Conservation (phyloP, 2,888 invertebrate genomes). For the Arctia plantaginis region DNA sequence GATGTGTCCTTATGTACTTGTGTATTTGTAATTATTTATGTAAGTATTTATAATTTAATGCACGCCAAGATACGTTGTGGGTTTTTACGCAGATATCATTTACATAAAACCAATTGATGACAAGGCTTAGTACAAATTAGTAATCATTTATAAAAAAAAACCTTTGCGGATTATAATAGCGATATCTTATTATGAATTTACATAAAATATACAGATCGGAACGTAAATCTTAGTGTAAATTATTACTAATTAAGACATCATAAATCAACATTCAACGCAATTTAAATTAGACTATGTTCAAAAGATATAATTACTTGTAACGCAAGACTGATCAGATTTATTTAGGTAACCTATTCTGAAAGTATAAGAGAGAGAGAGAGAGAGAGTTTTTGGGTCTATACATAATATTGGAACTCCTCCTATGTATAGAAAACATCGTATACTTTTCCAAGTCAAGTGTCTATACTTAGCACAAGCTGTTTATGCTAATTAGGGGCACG, state of each 20-base stretch:
- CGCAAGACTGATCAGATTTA: not conserved
- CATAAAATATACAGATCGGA: not conserved
- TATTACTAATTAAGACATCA: not conserved
- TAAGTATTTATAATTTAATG: not conserved
- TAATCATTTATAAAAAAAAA: conserved; percentile 1
- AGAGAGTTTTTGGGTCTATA: not conserved
- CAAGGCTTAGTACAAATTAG: not conserved
- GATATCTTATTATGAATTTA: not conserved
- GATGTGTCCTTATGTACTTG: not conserved
- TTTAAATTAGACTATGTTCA: not conserved
- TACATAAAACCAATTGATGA: not conserved
- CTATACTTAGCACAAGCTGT: not conserved
- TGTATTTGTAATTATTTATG: not conserved
- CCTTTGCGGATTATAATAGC: not conserved
- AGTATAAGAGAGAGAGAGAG: too few relatives aligned
- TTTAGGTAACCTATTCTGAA: not conserved
- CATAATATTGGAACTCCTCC: not conserved
- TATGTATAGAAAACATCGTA: not conserved
- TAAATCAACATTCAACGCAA: not conserved
- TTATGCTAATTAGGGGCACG: not conserved
- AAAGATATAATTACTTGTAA: not conserved
- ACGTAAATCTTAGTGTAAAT: not conserved
- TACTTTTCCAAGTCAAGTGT: not conserved
- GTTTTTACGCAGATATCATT: conserved; percentile 1
- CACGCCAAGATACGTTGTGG: not conserved